Base-by-base conservation (phyloP, 1,140 invertebrate genomes). In the Zaprionus inermis region DNA sequence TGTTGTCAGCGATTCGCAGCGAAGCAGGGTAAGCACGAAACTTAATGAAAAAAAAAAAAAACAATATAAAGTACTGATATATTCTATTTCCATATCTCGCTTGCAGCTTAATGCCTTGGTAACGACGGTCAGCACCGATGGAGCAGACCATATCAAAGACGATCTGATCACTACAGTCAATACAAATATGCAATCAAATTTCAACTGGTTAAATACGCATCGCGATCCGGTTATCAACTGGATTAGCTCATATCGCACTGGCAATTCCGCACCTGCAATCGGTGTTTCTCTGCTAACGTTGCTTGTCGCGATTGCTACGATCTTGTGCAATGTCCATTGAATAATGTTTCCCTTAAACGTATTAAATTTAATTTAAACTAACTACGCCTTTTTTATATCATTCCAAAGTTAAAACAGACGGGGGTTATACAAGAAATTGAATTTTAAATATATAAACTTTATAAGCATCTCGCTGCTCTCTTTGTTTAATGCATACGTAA, bases 1-100 rank as follows among this genome's bases (percentile, higher is more conserved):
- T 22, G 70, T 91, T 58, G 82, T 90, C 38, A 91, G 75, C 58
- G 63, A 82, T 16, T 64, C 72, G n/a, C 79, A 91, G 30, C 63
- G 67, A 28, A 83, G 51, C 3, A 76, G 88, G 71, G 86, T 90
- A 70, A 30, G 76, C 41, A 14, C 0, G 11, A 16, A 3, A 28
- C n/a, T 44, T n/a, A n/a, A n/a, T n/a, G n/a, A n/a, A n/a, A n/a
- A n/a, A n/a, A 16, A 3, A 44, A 16, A 0, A 16, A 44, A 44
- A 44, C 7, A 2, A 14, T 61, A 2, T 52, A 14, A 7, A 12
- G 6, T 34, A 14, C n/a, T 3, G 10, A 22, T 20, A 46, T 14
- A 59, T 34, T 4, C 1, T 28, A 5, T 28, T 3, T 28, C 24
- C 20, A 3, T n/a, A n/a, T 30, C 5, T 20, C 6, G 4, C 1